A percentile compares a stretch with the other conserved stretches of the same genome.
phyloP scores from a whole-genome alignment of 2,797 vertebrate genomes.

The Cossypha dichroa region DNA sequence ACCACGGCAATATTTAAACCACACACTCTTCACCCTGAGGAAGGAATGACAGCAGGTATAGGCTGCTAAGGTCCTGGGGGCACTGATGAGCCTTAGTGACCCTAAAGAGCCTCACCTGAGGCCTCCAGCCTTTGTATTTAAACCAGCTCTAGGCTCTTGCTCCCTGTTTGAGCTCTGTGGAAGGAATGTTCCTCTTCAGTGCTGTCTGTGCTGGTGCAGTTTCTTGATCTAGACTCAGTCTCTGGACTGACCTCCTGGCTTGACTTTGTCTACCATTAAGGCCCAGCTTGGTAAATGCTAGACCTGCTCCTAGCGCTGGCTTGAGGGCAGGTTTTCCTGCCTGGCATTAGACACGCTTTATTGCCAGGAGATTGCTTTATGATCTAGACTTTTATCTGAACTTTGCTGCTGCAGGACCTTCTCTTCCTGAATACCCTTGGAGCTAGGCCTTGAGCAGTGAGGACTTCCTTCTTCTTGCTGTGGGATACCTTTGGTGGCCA shows the following conservation, averaged over 20 bases:
- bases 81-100: neutral
- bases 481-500: no score
- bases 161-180: rapidly evolving
- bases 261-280: rapidly evolving
- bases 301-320: neutral
- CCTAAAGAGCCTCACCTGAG: neutral
- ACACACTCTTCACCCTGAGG: rapidly evolving
- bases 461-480: neutral
- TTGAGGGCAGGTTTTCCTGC: neutral
- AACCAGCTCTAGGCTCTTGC: rapidly evolving
- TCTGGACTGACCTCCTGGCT: rapidly evolving
- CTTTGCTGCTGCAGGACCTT: neutral
- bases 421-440: rapidly evolving
- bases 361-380: neutral
- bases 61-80: neutral
- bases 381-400: neutral
- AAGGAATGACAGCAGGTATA: neutral
- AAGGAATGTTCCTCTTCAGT: rapidly evolving
- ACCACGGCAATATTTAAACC: neutral
- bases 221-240: rapidly evolving
- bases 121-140: neutral
- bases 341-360: neutral
- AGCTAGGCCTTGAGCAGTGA: neutral
- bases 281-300: rapidly evolving
- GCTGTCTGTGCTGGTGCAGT: rapidly evolving